Evolutionary conservation across 2,888 invertebrate genomes (phyloP).

Genomic region (Mactromeris polynyma): DNA sequence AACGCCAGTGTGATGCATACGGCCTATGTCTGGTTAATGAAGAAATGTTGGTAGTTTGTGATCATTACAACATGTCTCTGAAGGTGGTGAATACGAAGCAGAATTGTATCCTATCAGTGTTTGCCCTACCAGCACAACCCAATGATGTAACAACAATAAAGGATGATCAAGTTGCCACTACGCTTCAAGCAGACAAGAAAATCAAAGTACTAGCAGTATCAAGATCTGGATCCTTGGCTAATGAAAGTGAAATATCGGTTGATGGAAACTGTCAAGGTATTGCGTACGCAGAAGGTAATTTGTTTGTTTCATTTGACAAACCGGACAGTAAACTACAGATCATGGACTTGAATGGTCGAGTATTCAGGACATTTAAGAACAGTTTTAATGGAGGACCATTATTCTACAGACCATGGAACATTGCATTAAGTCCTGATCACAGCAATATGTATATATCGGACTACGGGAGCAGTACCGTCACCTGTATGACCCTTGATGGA

Average conservation of each 20-base stretch:
- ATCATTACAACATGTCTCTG: constrained; percentile 42
- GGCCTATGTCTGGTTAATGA: constrained; percentile 37
- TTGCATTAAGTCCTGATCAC: constrained; percentile 33
- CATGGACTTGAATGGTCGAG: constrained; percentile 39
- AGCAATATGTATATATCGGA: constrained; percentile 38
- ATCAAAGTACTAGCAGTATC: constrained; percentile 29
- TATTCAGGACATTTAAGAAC: constrained; percentile 29
- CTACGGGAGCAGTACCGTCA: constrained; percentile 25
- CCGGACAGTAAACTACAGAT: constrained; percentile 37
- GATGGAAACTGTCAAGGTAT: constrained; percentile 36
- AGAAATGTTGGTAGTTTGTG: constrained; percentile 32
- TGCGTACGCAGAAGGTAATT: constrained; percentile 37
- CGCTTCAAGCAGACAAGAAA: constrained; percentile 37
- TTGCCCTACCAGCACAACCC: constrained; percentile 33
- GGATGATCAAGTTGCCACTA: constrained; percentile 30
- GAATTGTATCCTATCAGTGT: constrained; percentile 38
- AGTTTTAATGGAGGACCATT: constrained; percentile 32
- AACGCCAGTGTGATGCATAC: constrained; percentile 36
- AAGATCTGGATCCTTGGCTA: constrained; percentile 10
- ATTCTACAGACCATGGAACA: constrained; percentile 42
- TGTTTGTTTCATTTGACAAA: constrained; percentile 30
- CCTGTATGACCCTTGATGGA: constrained; percentile 32
- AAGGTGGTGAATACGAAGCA: constrained; percentile 36
- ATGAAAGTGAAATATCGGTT: constrained; percentile 29
- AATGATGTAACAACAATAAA: constrained; percentile 39